These are phyloP conservation scores for Oenanthe oenanthe DNA, from an alignment of 2,113 vertebrate genomes.

Conservation along the genomic window DNA sequence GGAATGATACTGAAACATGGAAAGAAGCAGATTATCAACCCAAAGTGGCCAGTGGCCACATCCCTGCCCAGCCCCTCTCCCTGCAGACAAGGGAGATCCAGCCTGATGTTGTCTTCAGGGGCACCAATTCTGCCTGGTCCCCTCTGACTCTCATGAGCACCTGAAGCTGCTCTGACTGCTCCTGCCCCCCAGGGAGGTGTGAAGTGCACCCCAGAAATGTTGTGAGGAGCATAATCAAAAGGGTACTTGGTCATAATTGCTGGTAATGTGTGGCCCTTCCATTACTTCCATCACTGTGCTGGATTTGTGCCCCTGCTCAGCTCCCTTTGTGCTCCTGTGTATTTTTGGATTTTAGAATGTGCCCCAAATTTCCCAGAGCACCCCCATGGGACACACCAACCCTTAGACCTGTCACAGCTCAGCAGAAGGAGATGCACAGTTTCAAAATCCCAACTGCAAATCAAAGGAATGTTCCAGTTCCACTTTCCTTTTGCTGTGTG, in stretches of 20 bases:
- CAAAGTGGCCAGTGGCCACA: not conserved
- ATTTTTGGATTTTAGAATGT: not conserved
- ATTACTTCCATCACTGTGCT: not conserved
- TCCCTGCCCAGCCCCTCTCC: not conserved
- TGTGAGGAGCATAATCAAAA: not conserved
- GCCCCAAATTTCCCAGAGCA: not conserved
- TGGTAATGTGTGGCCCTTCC: not conserved
- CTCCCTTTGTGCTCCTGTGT: not conserved
- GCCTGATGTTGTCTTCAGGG: not conserved
- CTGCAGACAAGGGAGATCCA: not conserved
- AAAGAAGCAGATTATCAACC: not conserved
- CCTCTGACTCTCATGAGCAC: not conserved
- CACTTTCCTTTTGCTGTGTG: not conserved
- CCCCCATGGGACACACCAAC: not conserved
- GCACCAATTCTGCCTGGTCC: not conserved
- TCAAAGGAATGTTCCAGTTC: not conserved
- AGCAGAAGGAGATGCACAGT: not conserved
- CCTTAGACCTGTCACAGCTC: not conserved
- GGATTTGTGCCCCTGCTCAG: not conserved
- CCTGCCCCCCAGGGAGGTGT: not conserved
- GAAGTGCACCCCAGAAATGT: not conserved
- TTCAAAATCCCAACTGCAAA: not conserved
- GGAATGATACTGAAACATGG: not conserved
- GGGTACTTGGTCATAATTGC: not conserved
- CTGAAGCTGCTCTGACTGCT: not conserved